Conservation (phyloP, 2,888 invertebrate genomes). For the Tortricodes alternella region DNA sequence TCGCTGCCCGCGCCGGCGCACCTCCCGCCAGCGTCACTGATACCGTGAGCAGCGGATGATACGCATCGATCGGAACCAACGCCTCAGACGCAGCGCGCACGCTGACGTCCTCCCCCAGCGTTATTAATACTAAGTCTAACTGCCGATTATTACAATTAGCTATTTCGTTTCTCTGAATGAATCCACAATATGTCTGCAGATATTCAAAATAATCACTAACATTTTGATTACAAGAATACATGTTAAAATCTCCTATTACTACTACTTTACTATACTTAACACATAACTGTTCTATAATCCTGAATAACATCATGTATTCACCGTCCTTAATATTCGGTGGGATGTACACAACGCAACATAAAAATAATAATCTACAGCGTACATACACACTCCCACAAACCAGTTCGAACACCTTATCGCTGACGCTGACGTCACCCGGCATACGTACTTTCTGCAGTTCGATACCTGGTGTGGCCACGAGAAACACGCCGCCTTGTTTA, state of each 20-base stretch:
- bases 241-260: not conserved
- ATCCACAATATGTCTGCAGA: not conserved
- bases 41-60: not conserved
- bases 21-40: not conserved
- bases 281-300: not conserved
- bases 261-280: constrained; percentile 3
- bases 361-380: not conserved
- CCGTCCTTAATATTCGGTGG: not conserved
- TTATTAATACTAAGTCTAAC: not conserved
- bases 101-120: not conserved
- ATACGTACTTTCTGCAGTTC: not conserved
- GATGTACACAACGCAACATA: not conserved
- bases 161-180: not conserved
- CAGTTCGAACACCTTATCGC: not conserved
- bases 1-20: not conserved
- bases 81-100: not conserved
- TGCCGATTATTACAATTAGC: not conserved
- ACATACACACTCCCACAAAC: not conserved
- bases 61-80: not conserved
- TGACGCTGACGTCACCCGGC: not conserved
- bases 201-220: not conserved
- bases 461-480: not conserved
- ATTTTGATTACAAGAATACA: not conserved
- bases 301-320: not conserved
- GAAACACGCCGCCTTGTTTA: constrained; percentile 22